Conservation (phyloP, 2,113 vertebrate genomes). For the Bufo gargarizans region DNA sequence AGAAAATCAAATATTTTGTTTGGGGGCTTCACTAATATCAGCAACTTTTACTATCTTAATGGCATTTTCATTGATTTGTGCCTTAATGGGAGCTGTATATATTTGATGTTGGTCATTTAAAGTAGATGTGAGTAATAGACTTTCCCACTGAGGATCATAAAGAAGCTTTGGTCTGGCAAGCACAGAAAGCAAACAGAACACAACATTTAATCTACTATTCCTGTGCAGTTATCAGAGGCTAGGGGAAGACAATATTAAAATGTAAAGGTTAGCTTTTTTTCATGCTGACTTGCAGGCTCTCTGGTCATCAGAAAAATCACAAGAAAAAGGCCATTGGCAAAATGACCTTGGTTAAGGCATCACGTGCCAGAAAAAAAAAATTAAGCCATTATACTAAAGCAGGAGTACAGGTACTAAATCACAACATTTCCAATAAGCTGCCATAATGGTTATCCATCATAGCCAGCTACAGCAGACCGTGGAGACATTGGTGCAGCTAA, state of each 20-base stretch:
- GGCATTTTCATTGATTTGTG: constrained; percentile 96
- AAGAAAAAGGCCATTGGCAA: constrained; percentile 94
- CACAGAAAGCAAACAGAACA: constrained; percentile 80
- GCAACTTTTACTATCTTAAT: constrained; percentile 96
- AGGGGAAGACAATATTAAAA: constrained; percentile 74
- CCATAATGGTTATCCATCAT: constrained; percentile 99
- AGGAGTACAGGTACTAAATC: constrained; percentile 96
- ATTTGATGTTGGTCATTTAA: constrained; percentile 97
- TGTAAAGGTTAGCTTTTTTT: constrained; percentile 71
- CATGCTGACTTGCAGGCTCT: constrained; percentile 70
- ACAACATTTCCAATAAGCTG: constrained; percentile 99
- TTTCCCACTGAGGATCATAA: constrained; percentile 91
- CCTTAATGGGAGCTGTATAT: constrained; percentile 95
- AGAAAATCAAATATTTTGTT: constrained; percentile 99
- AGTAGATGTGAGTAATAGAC: constrained; percentile 97
- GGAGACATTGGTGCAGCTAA: constrained; percentile 84
- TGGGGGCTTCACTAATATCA: constrained; percentile 96
- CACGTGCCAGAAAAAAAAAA: constrained; percentile 96
- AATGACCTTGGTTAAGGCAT: constrained; percentile 99
- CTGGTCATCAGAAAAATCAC: constrained; percentile 93
- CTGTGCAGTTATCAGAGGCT: constrained; percentile 78
- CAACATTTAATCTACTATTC: constrained; percentile 88
- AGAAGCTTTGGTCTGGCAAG: constrained; percentile 85
- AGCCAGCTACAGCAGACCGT: constrained; percentile 84
- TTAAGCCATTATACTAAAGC: constrained; percentile 99